Evolutionary conservation across 64 coral and sea anemone species (phyloP), one percentile per base, ranked within the genome.

Genomic region (Porites australiensis): DNA sequence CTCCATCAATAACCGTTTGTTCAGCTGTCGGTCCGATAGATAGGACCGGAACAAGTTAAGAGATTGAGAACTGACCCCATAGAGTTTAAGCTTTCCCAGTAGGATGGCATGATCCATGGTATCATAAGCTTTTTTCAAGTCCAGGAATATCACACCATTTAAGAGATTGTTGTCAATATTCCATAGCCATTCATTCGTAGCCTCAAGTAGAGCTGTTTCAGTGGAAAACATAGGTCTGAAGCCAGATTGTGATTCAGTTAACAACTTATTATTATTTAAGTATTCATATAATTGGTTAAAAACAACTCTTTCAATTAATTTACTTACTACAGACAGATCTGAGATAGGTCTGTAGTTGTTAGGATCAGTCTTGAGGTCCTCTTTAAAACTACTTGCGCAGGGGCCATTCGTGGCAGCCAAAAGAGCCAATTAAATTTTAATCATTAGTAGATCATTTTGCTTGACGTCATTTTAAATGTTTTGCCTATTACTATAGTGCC

Each of bases 31-130:
- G 27, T 37, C 27, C 0, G 27, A 37, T 37, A 37, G 27, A 46
- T 87, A 87, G 70, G 84, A 87, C 64, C 44, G 65, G 73, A 87
- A 87, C 84, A 67, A 87, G 43, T 87, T 65, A 45, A 87, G 7
- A 50, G 64, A 71, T 52, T 50, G 67, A 51, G 66, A 87, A 22
- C 53, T 19, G 70, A 87, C 84, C 18, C 84, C 84, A 16, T 72
- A 53, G 64, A 65, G 70, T 87, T 50, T 50, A 57, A 87, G 67
- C 66, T 87, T 87, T 49, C 70, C 64, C 21, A 65, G 73, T 18
- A 73, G 70, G 48, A 87, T 87, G 23, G 82, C 13, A 86, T 86
- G 82, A 22, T 86, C 46, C 23, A 86, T 64, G 58, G 82, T 69
- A 64, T 86, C 82, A 54, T 70, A 70, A 4, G 82, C 82, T 22